Base-by-base conservation (phyloP, 23 tunicate species). In the Ciona savignyi region DNA sequence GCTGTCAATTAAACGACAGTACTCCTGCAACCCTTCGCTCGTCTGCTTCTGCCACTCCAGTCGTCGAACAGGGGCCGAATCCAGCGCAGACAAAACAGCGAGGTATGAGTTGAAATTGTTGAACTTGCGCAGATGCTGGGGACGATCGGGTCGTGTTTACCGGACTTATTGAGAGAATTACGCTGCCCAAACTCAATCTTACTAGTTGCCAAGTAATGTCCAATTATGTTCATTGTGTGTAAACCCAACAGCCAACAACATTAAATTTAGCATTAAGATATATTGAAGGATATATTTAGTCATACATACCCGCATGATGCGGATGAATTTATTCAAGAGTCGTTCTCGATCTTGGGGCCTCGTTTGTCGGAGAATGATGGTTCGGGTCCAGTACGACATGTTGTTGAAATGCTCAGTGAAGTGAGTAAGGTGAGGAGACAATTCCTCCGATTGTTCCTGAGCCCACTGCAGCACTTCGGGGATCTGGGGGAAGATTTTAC, bases 71-170 rank as follows among this genome's bases (percentile, higher is more conserved):
- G 97, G 91, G 2, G 97, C 97, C 2, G 86, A 80, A 63, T 91
- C 97, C 0, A 91, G 82, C 24, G 97, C 97, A 32, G 97, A 91
- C 21, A 91, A 67, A 34, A 91, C 89, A 24, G 97, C 91, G 35
- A 91, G 74, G 78, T 91, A 91, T 22, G 97, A 91, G 61, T 91
- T 91, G 80, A 91, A 91, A 75, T 91, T 91, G 79, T 91, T 91
- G 28, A 84, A 64, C 30, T 86, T 86, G 1, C 93, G 83, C n/a
- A 91, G 71, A 67, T 91, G 97, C 97, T 91, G 77, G 22, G 74
- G 31, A 0, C 4, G 9, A 2, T 42, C 15, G 15, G 56, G 56
- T 42, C 11, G 56, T n/a, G n/a, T n/a, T n/a, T n/a, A n/a, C n/a
- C n/a, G n/a, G n/a, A n/a, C n/a, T n/a, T n/a, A n/a, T 19, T n/a